Evolutionary conservation across 2,113 vertebrate genomes (phyloP).

Genomic region (Pseudopodoces humilis): DNA sequence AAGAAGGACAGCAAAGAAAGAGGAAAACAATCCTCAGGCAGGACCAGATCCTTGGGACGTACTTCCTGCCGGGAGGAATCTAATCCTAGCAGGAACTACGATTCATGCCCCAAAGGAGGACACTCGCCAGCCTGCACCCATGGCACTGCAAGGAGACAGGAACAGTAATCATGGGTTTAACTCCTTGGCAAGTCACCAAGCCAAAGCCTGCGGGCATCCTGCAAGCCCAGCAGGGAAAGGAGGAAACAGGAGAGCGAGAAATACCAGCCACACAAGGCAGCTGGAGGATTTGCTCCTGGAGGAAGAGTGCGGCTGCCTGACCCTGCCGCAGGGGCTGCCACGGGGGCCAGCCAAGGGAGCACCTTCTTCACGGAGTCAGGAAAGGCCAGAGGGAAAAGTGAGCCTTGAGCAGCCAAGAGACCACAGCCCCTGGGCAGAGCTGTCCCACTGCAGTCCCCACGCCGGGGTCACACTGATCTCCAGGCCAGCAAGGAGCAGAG

Average conservation of each 20-base stretch:
- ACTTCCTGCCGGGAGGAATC: neutral
- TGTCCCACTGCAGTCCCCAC: neutral
- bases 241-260: constrained; percentile 40
- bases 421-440: neutral
- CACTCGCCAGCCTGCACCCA: neutral
- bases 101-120: constrained; percentile 33
- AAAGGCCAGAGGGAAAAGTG: accelerated
- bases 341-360: accelerated
- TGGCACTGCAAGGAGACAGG: neutral
- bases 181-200: constrained; percentile 14
- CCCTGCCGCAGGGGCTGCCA: neutral
- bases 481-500: neutral
- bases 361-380: accelerated
- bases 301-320: accelerated
- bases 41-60: neutral
- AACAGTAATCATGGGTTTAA: neutral
- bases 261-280: neutral
- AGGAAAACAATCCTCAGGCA: neutral
- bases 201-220: constrained; percentile 14
- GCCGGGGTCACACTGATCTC: neutral
- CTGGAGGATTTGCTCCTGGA: neutral
- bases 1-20: neutral
- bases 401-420: neutral
- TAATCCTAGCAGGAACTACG: neutral
- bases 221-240: constrained; percentile 17